Percentiles rank a stretch among this genome's conserved stretches.
Conservation (phyloP, 1,140 invertebrate genomes). For the Atta colombica region DNA sequence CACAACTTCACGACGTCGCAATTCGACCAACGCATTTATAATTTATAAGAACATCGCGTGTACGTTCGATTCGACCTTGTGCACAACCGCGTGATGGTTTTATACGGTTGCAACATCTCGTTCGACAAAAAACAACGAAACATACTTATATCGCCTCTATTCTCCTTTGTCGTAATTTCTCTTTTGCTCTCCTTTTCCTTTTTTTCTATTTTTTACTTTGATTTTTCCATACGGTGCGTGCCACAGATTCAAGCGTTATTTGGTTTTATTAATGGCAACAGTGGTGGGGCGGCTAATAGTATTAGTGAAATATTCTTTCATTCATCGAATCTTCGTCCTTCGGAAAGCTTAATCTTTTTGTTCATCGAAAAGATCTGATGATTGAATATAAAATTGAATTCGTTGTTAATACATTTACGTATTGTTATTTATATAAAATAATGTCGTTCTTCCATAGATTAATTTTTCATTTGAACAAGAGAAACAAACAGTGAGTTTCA, state of each 20-base stretch:
- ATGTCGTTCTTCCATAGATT: not conserved
- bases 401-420: not conserved
- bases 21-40: slow-evolving; percentile 58
- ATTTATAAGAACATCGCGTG: slow-evolving; percentile 66
- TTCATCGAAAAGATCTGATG: not conserved
- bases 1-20: not conserved
- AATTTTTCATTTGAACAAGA: too few relatives aligned
- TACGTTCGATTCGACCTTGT: slow-evolving; percentile 43
- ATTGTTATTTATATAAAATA: not conserved
- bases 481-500: not conserved
- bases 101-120: slow-evolving; percentile 11
- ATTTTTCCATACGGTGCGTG: not conserved
- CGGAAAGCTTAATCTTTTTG: not conserved
- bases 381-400: not conserved
- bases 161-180: not conserved
- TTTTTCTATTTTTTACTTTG: slow-evolving; percentile 17
- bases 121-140: not conserved
- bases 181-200: not conserved
- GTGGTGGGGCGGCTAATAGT: not conserved
- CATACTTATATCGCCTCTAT: not conserved
- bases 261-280: not conserved
- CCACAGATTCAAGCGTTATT: not conserved
- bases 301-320: not conserved
- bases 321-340: slow-evolving; percentile 11
- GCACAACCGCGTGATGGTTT: not conserved